Base-by-base conservation (phyloP, 2,797 vertebrate genomes). In the Novumbra hubbsi region DNA sequence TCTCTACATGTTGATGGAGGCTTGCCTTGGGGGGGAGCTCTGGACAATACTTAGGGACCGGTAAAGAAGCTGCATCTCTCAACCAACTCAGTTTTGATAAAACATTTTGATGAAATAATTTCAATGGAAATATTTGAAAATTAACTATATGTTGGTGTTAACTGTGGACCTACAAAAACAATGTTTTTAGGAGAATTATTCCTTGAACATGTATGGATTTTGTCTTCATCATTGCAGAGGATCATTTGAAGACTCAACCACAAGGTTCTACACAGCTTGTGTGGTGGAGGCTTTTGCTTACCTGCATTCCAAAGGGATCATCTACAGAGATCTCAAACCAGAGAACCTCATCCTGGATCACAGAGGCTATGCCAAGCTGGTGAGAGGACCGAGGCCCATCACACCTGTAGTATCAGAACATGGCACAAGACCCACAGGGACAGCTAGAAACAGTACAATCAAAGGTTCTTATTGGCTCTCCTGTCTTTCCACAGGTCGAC, bases 21-120 rank as follows among this genome's bases (percentile, higher is more conserved):
- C 96, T 2, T 99, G 98, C 87, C 93, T 98, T 38, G 98, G 98
- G 12, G 98, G 98, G 90, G 97, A 99, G 83, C 92, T 99, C 80
- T 99, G 97, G 98, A 99, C 97, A 74, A 96, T 99, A 80, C 96
- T 99, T 89, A 96, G 97, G 93, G 97, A 99, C 94, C 96, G 96
- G 97, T 98, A 92, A 8, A 2, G 21, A 14, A 72, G 17, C 21
- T 48, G 28, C 30, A 32, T 15, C 62, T 30, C 32, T 30, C 8
- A 24, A 32, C 50, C 67, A 45, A 65, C 16, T 60, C 3, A 24
- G 1, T 27, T 60, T n/a, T n/a, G n/a, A n/a, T n/a, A n/a, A n/a
- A n/a, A n/a, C n/a, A n/a, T n/a, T n/a, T n/a, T 55, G 17, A n/a
- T 19, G n/a, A 7, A 28, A 8, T 12, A 0, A 14, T 66, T 45